Evolutionary conservation across 2,888 invertebrate species (phyloP), one percentile per base, ranked within the genome.

Genomic region (Apamea crenata): DNA sequence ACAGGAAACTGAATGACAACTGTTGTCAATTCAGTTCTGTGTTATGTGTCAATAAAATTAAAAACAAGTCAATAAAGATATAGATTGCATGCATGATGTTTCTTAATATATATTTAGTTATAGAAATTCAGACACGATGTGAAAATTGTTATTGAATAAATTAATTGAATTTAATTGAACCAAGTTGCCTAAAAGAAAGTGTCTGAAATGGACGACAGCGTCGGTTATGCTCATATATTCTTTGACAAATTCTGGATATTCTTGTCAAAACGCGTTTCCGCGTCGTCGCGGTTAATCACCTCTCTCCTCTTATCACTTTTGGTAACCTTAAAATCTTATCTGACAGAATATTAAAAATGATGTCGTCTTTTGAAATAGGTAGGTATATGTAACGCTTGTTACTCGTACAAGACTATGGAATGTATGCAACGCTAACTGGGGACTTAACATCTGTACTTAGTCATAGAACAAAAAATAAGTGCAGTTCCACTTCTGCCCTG

Each of bases 11-110:
- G 16, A 47, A 5, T 47, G 16, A 47, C 47, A 5, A 47, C 16
- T 47, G 16, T 50, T n/a, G 36, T 36, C 8, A 18, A 18, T 14
- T 44, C 8, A 16, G 16, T 10, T 63, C 36, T 36, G 36, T 36
- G 36, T 65, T 32, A 16, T 32, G 1, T 73, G 65, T 65, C 50
- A 74, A 44, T 0, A 36, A 59, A 80, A 80, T 59, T 21, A 29
- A n/a, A n/a, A n/a, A n/a, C n/a, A n/a, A n/a, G n/a, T n/a, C n/a
- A n/a, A n/a, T n/a, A n/a, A n/a, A n/a, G n/a, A n/a, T n/a, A n/a
- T n/a, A n/a, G n/a, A n/a, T n/a, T n/a, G n/a, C n/a, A n/a, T n/a
- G n/a, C n/a, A n/a, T n/a, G n/a, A n/a, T n/a, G n/a, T n/a, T n/a
- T n/a, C n/a, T n/a, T n/a, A n/a, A n/a, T n/a, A n/a, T n/a, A n/a